Evolutionary conservation across 2,797 vertebrate genomes (phyloP).

Genomic region (Chelmon rostratus): DNA sequence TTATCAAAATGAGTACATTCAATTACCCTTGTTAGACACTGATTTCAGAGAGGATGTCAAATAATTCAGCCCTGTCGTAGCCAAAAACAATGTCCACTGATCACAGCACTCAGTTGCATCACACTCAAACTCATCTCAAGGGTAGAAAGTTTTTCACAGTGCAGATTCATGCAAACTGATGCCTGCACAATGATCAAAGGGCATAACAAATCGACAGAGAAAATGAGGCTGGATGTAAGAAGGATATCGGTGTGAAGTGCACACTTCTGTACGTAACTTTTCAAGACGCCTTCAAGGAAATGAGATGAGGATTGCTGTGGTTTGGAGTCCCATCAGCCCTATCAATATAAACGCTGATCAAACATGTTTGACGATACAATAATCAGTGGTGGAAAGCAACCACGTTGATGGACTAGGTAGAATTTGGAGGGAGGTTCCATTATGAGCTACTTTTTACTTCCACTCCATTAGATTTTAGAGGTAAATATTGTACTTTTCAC

Average conservation of each 20-base stretch:
- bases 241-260: slow-evolving; percentile 13
- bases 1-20: background rate
- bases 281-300: slow-evolving; percentile 25
- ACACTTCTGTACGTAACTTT: slow-evolving; percentile 18
- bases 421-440: background rate
- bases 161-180: slow-evolving; percentile 19
- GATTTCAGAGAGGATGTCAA: background rate
- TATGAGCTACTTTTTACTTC: background rate
- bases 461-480: background rate
- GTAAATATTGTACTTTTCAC: background rate
- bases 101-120: slow-evolving; percentile 8
- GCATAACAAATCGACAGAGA: slow-evolving; percentile 28
- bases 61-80: background rate
- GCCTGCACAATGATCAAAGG: slow-evolving; percentile 36
- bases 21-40: background rate
- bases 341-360: background rate
- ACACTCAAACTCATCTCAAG: slow-evolving; percentile 24
- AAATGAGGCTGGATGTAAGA: slow-evolving; percentile 16
- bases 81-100: slow-evolving; percentile 18
- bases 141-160: slow-evolving; percentile 24
- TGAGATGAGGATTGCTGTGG: slow-evolving; percentile 1
- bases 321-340: slow-evolving; percentile 9
- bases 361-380: background rate
- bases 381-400: background rate
- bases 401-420: background rate